phyloP scores from a whole-genome alignment of 2,888 invertebrate genomes.

The Platypus cylindrus region DNA sequence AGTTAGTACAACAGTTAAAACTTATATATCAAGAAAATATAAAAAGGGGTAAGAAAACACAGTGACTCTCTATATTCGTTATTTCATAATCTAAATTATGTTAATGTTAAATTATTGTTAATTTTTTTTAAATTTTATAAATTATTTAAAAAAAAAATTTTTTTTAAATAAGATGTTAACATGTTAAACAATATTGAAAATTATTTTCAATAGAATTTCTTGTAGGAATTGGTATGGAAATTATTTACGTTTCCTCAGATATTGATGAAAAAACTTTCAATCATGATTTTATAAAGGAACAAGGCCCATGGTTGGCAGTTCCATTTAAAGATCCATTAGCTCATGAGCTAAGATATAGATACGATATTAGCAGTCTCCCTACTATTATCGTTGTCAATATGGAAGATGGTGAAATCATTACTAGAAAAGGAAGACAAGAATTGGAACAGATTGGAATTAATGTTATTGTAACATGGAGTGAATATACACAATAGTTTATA shows the following conservation, averaged over 20 bases:
- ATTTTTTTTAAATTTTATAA: neutral
- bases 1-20: slow-evolving; percentile 16
- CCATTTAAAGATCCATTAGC: slow-evolving; percentile 16
- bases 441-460: slow-evolving; percentile 17
- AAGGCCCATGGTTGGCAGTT: slow-evolving; percentile 21
- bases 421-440: slow-evolving; percentile 18
- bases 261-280: slow-evolving; percentile 16
- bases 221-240: slow-evolving; percentile 16
- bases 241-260: slow-evolving; percentile 21
- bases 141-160: neutral
- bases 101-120: too few species aligned
- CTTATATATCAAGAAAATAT: slow-evolving; percentile 18
- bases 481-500: slow-evolving; percentile 19
- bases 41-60: slow-evolving; percentile 12
- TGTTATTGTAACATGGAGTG: slow-evolving; percentile 21
- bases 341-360: slow-evolving; percentile 18
- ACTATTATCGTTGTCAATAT: slow-evolving; percentile 18
- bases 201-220: neutral
- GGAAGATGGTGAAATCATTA: slow-evolving; percentile 20
- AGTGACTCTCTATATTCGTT: neutral
- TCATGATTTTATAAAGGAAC: slow-evolving; percentile 13
- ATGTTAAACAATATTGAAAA: too few species aligned
- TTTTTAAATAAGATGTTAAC: too few species aligned
- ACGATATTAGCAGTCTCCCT: slow-evolving; percentile 19
- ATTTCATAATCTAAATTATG: neutral